These are phyloP conservation scores for Nicator chloris DNA, from an alignment of 2,113 vertebrate species.

Conservation along the genomic window DNA sequence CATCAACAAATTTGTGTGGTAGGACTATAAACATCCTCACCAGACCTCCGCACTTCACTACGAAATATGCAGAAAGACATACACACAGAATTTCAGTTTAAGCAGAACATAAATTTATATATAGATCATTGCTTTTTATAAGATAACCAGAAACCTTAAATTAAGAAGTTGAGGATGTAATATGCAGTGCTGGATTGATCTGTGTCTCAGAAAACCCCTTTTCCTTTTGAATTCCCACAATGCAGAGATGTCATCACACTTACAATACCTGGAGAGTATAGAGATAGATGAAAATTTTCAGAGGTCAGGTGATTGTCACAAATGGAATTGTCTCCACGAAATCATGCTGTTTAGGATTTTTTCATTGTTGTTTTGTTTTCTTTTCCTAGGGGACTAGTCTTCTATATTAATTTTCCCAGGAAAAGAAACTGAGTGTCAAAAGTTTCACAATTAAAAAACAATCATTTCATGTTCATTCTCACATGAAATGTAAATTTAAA, in stretches of 20 bases:
- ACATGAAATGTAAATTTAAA: neutral
- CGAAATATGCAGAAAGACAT: neutral
- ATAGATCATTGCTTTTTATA: neutral
- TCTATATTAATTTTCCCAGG: neutral
- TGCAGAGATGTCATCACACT: neutral
- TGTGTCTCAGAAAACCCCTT: too few relatives aligned
- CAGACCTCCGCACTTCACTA: neutral
- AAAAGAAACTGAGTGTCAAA: neutral
- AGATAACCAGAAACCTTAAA: neutral
- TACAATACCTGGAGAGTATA: neutral
- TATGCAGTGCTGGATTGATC: too few relatives aligned
- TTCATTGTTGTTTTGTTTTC: neutral
- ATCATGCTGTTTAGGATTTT: neutral
- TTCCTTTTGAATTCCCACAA: too few relatives aligned
- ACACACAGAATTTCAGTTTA: neutral
- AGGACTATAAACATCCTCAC: neutral
- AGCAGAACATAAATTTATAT: neutral
- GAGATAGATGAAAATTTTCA: neutral
- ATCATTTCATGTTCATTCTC: too few relatives aligned
- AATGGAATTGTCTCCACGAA: neutral
- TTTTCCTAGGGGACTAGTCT: fast-evolving
- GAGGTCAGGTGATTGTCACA: neutral
- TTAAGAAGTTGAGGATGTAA: neutral
- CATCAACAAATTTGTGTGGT: neutral
- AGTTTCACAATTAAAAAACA: neutral